Evolutionary conservation across 2,113 vertebrate species (phyloP).

Genomic region (Oncorhynchus gorbuscha): DNA sequence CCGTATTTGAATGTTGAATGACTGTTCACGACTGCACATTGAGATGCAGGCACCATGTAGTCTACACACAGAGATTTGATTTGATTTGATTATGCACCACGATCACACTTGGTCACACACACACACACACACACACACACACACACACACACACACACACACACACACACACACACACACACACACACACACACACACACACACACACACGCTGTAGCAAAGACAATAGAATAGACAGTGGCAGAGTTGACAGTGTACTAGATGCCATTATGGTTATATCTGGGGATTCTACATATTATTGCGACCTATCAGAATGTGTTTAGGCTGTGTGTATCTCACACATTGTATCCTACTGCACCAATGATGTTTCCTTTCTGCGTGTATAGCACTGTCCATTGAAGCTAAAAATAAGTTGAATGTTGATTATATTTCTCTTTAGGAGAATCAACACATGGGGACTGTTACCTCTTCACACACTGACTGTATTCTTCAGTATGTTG

Average conservation of each 20-base stretch:
- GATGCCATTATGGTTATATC: neutral
- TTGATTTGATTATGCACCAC: too few species aligned
- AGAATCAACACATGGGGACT: constrained; percentile 58
- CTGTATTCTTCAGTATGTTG: neutral
- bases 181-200: too few species aligned
- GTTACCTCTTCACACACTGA: constrained; percentile 60
- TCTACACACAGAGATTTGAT: too few species aligned
- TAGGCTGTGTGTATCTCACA: constrained; percentile 7
- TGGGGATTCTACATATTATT: neutral
- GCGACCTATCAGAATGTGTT: constrained; percentile 42
- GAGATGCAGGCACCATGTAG: too few species aligned
- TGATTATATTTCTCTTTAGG: too few species aligned
- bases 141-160: too few species aligned
- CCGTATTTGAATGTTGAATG: too few species aligned
- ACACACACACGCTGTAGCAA: neutral
- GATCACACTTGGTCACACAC: too few species aligned
- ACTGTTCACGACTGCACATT: too few species aligned
- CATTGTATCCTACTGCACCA: constrained; percentile 47
- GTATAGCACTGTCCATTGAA: constrained; percentile 48
- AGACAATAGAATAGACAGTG: neutral
- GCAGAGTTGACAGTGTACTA: too few species aligned
- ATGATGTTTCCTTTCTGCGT: constrained; percentile 50
- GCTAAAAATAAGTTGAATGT: constrained; percentile 22
- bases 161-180: too few species aligned
- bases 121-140: too few species aligned